Evolutionary conservation across 2,797 vertebrate species (phyloP).

Genomic region (Chanos chanos): DNA sequence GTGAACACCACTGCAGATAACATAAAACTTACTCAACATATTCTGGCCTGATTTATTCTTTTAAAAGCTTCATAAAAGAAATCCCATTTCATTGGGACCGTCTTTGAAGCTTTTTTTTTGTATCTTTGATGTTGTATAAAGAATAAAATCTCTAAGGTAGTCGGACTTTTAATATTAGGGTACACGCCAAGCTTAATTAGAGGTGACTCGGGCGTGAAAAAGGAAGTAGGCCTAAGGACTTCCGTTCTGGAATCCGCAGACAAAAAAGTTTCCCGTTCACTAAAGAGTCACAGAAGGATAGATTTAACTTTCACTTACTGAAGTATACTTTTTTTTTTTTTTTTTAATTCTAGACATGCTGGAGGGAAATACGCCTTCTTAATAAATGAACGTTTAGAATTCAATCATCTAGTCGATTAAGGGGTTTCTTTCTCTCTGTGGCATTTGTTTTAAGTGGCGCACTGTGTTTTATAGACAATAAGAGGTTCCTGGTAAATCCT

Average conservation of each 20-base stretch:
- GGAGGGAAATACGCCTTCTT: constrained; percentile 2
- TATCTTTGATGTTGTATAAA: too few species aligned
- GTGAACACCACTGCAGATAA: too few species aligned
- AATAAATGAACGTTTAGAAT: constrained; percentile 6
- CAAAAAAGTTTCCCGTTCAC: background rate
- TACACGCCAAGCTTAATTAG: too few species aligned
- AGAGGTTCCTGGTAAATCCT: background rate
- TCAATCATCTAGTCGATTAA: too few species aligned
- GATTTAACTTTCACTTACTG: constrained; percentile 1
- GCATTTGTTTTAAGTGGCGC: background rate
- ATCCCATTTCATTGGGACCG: too few species aligned
- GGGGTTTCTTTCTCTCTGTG: too few species aligned
- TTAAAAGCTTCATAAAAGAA: too few species aligned
- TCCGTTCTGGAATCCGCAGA: background rate
- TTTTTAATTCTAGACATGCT: constrained; percentile 9
- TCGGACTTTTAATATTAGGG: too few species aligned
- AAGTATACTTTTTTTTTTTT: constrained; percentile 13
- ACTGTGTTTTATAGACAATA: background rate
- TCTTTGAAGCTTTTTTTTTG: too few species aligned
- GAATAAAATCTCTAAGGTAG: too few species aligned
- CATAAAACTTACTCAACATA: too few species aligned
- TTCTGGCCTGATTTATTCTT: too few species aligned
- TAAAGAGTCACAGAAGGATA: background rate
- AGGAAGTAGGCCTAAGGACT: background rate
- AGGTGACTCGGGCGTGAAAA: constrained; percentile 1